Evolutionary conservation across 2,797 vertebrate species (phyloP).

Genomic region (Sebastiscus albofasciatus): DNA sequence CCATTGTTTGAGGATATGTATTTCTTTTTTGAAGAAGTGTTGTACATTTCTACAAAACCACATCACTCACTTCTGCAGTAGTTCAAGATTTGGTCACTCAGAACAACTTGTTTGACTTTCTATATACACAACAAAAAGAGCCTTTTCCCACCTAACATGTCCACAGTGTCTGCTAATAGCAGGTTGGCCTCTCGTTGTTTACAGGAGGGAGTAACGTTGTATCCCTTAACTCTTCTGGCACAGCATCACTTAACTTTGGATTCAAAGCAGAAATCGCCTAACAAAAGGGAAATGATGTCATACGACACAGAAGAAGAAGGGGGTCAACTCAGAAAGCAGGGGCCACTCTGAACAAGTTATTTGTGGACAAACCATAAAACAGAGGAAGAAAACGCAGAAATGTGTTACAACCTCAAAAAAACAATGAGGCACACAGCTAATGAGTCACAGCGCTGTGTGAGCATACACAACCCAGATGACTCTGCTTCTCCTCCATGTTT

Average conservation of each 20-base stretch:
- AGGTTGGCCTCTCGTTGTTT: conserved; percentile 56
- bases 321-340: conserved; percentile 27
- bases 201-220: conserved; percentile 44
- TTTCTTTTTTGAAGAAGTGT: too few species aligned
- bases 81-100: conserved; percentile 19
- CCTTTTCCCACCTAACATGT: conserved; percentile 15
- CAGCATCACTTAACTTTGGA: conserved; percentile 34
- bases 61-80: conserved; percentile 21
- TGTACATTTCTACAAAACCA: conserved; percentile 19
- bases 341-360: conserved; percentile 37
- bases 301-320: neutral
- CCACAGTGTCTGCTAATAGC: conserved; percentile 8
- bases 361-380: conserved; percentile 64
- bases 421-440: conserved; percentile 47
- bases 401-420: conserved; percentile 20
- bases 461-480: conserved; percentile 54
- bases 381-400: conserved; percentile 33
- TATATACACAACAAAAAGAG: conserved; percentile 6
- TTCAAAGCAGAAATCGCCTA: conserved; percentile 52
- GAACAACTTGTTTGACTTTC: conserved; percentile 42
- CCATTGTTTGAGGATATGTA: too few species aligned
- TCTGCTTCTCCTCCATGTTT: conserved; percentile 26
- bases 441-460: conserved; percentile 50
- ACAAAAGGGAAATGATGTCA: conserved; percentile 58
- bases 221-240: conserved; percentile 52